Base-by-base conservation (phyloP, 1,140 invertebrate genomes). In the Drosophila pachea region DNA sequence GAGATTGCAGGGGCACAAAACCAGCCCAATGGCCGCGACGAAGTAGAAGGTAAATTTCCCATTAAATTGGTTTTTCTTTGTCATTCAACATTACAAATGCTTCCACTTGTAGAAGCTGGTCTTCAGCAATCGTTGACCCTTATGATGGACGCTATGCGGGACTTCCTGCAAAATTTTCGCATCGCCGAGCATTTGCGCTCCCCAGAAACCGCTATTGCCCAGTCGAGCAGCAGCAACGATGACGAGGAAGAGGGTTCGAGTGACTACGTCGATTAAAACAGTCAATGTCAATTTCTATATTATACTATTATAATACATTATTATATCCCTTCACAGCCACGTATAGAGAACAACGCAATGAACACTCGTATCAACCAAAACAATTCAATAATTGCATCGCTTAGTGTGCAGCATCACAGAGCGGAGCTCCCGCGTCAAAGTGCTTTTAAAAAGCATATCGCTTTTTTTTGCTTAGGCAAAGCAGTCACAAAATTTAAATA, bases 101-200 rank as follows among this genome's bases (percentile, higher is more conserved):
- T 52, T 66, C 9, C 22, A 59, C 35, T 52, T 61, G 1, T 53
- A 90, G 61, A 93, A 93, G 71, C 89, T 94, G n/a, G 89, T 91
- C 31, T 84, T 2, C 78, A 83, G 52, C 90, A 92, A 35, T 93
- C 93, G 60, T 91, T 94, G 2, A 93, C 90, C 2, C 91, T 91
- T 2, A 89, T 95, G 32, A 90, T 95, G 62, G 93, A 94, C 78
- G 94, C 94, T 3, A 94, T 95, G 93, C 87, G 94, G 14, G 93
- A 95, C 76, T 90, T 95, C 38, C 84, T 95, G 7, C 92, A 92
- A 60, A 94, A 94, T 79, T 92, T 94, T 45, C 90, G 92, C 38
- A 87, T 92, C 71, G 89, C 90, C 32, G 88, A 89, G 58, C 73
- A 87, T 5, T 55, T 84, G 38, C 72, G 74, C 4, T 86, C 90